Base-by-base conservation (phyloP, 2,113 vertebrate species). In the Mohoua ochrocephala region DNA sequence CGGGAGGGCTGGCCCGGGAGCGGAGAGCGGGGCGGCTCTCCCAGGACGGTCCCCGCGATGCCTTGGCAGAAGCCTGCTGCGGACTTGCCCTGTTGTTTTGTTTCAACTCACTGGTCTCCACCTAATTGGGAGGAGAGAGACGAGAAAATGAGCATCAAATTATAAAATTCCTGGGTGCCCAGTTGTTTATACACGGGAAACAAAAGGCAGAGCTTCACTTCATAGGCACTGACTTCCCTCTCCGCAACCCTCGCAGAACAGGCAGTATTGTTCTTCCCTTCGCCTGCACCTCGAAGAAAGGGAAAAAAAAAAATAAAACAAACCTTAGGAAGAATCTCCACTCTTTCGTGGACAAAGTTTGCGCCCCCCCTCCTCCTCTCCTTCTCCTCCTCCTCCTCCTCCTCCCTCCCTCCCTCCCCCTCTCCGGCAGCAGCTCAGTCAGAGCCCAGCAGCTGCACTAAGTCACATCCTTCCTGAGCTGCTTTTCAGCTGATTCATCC, bases 101-200 rank as follows among this genome's bases (percentile, higher is more conserved):
- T 94, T 77, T 84, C 89, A 94, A 69, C 37, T 76, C 89, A 83
- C 53, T 80, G 86, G 79, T 65, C 86, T 88, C 89, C 87, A 89
- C 95, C 91, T 92, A 94, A 94, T 87, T 80, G 80, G 87, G 84
- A 84, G 64, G 84, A 93, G 73, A 80, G 67, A 89, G 31, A 93
- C 54, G 45, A 80, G 91, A 88, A 95, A 91, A 92, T 65, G 89
- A 95, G 89, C 87, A 86, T 77, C 84, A 57, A 49, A 74, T 86
- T 69, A 89, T 69, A 61, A 89, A 91, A 95, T 94, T 92, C 91
- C 91, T 61, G 63, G 28, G 80, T 84, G 52, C 76, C 84, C 89
- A 19, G 81, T 91, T 73, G 93, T 89, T 96, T 93, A 94, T 74
- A 70, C 50, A 16, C 10, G 35, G 84, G 81, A 87, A 87, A 96